Percentiles rank a stretch among this genome's conserved stretches.
These are phyloP conservation scores for Galeopsomyia nigrocyanea DNA, from an alignment of 2,888 invertebrate species.

Conservation along the genomic window DNA sequence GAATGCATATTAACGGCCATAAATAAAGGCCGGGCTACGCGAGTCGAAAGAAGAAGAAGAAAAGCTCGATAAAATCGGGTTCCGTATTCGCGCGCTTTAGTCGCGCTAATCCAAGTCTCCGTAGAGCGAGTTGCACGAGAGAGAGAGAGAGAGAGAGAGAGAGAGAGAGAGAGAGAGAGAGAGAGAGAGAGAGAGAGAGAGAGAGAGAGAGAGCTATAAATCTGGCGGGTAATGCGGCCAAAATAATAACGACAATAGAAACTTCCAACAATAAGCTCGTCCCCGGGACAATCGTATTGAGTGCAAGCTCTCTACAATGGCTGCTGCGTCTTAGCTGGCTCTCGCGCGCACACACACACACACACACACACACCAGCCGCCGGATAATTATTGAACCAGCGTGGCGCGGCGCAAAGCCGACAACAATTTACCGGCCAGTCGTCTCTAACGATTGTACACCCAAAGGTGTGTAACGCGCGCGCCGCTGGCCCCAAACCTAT, in stretches of 20 bases:
- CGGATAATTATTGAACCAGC: constrained; percentile 59
- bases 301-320: constrained; percentile 34
- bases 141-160: too few relatives aligned
- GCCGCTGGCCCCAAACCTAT: constrained; percentile 8
- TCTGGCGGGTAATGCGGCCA: constrained; percentile 61
- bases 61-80: too few relatives aligned
- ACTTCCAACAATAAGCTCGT: constrained; percentile 66
- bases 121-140: constrained; percentile 4
- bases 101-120: too few relatives aligned
- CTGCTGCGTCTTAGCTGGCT: background rate
- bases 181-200: too few relatives aligned
- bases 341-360: background rate
- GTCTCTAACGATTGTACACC: background rate
- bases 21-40: too few relatives aligned
- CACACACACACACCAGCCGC: constrained; percentile 38
- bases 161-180: too few relatives aligned
- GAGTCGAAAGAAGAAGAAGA: too few relatives aligned
- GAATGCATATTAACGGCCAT: too few relatives aligned
- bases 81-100: too few relatives aligned
- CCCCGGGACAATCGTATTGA: constrained; percentile 66
- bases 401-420: constrained; percentile 5
- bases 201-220: constrained; percentile 65
- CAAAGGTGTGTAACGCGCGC: background rate
- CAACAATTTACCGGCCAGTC: constrained; percentile 30
- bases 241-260: constrained; percentile 68